Base-by-base conservation (phyloP, 30 jellyfish, hydroid and myxozoan species). In the Cassiopea xamachana region DNA sequence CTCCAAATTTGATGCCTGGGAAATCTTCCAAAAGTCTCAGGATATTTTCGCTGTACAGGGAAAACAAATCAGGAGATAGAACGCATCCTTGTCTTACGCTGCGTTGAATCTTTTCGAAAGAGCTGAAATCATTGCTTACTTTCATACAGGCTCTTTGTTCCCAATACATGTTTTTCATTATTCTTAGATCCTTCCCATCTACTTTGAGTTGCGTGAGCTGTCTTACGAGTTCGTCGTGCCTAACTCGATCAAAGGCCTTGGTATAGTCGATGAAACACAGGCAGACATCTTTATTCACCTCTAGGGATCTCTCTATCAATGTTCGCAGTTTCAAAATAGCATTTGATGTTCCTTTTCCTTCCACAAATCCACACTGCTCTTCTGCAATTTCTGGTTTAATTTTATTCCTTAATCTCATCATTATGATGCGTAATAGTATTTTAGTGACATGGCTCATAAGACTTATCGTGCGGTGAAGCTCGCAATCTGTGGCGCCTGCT, bases 381-480 rank as follows among this genome's bases (percentile, higher is more conserved):
- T 48, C 14, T 1, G 68, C 69, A 1, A 73, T 74, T 60, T 86
- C 93, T 75, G 89, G 89, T 14, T 4, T 44, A 2, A 44, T 14
- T 59, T 49, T 75, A 10, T 64, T 51, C 44, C 88, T 6, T 5
- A 55, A 0, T 73, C 93, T 74, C 62, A 2, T 18, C 80, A 75
- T 60, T 7, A 75, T 0, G 44, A 55, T 74, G 6, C 81, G 5
- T 1, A 86, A 39, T 10, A 86, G 55, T 4, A 73, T 44, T 50
- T 86, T 86, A 1, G 73, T 59, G 5, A 60, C 55, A 43, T 86
- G 93, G n/a, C 87, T 86, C 89, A 73, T 86, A 43, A 86, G 89
- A 58, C 93, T 73, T 2, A 86, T 86, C 9, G 87, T 86, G 2
- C 87, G 67, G 12, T 86, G 89, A 2, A 49, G 68, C 16, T 86